Evolutionary conservation across 1,140 invertebrate species (phyloP).

Genomic region (Zaprionus davidi): DNA sequence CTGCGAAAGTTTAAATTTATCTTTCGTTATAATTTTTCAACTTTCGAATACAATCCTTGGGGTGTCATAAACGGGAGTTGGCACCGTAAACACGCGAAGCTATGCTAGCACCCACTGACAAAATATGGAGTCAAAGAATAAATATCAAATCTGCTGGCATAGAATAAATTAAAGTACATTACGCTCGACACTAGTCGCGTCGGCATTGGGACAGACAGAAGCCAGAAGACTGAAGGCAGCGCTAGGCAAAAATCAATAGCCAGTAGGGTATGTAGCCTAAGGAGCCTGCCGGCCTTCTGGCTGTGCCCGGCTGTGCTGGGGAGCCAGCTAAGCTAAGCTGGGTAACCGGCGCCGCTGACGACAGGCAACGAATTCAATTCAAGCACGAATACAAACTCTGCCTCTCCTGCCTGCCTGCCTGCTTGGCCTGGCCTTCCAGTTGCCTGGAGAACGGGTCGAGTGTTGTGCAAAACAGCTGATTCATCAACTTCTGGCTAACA

Average conservation of each 20-base stretch:
- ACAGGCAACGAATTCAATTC: conserved; percentile 31
- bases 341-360: conserved; percentile 39
- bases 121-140: conserved; percentile 52
- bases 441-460: conserved; percentile 4
- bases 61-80: conserved; percentile 43
- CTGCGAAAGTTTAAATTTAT: background rate
- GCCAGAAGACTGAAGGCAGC: conserved; percentile 15
- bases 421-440: conserved; percentile 51
- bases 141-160: conserved; percentile 54
- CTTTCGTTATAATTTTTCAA: conserved; percentile 21
- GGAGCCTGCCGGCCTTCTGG: conserved; percentile 35
- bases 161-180: conserved; percentile 76
- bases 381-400: conserved; percentile 32
- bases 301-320: conserved; percentile 58
- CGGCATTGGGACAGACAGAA: conserved; percentile 41
- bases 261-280: conserved; percentile 67
- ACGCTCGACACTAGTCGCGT: conserved; percentile 63
- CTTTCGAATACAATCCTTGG: conserved; percentile 49
- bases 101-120: conserved; percentile 29
- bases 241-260: conserved; percentile 67
- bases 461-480: conserved; percentile 71
- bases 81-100: conserved; percentile 52
- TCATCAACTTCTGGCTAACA: conserved; percentile 50
- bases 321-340: conserved; percentile 29
- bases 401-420: conserved; percentile 10